A percentile compares a stretch with the other conserved stretches of the same genome.
Evolutionary conservation across 64 coral and sea anemone species (phyloP).

Genomic region (Cladopsammia gracilis): DNA sequence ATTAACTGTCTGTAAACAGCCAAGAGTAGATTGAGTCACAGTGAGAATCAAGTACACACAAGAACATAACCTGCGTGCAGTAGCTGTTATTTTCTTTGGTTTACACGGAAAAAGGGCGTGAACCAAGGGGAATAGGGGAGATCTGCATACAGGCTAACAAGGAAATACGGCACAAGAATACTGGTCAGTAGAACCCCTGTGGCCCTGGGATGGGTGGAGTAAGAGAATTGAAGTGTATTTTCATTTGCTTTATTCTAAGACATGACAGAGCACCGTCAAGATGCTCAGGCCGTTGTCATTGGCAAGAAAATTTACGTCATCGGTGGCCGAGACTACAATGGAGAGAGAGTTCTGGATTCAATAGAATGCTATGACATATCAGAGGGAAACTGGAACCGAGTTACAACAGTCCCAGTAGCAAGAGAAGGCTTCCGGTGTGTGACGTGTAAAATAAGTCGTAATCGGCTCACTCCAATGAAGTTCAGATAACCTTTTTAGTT

Average conservation of each 20-base stretch:
- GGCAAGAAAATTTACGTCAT: conserved; percentile 71
- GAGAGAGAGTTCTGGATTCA: conserved; percentile 63
- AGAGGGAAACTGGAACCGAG: conserved; percentile 36
- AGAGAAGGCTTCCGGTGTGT: conserved; percentile 77
- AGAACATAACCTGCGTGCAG: no score
- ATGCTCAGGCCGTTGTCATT: conserved; percentile 72
- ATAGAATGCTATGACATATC: conserved; percentile 77
- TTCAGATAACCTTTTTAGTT: background rate
- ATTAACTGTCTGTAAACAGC: no score
- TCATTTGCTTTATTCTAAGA: conserved; percentile 5
- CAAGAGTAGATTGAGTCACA: no score
- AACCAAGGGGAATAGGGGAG: no score
- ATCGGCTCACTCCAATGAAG: conserved; percentile 50
- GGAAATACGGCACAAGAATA: no score
- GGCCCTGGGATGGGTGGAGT: no score
- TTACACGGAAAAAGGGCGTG: no score
- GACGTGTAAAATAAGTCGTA: conserved; percentile 18
- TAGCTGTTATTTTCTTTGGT: no score
- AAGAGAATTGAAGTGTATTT: background rate
- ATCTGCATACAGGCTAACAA: no score
- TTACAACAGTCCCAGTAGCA: conserved; percentile 57
- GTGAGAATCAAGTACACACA: no score
- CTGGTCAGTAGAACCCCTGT: no score
- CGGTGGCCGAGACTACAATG: conserved; percentile 74
- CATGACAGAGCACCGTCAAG: conserved; percentile 81